Evolutionary conservation across 2,797 vertebrate genomes (phyloP), one percentile per base, ranked within the genome.

Genomic region (Tarsius wallacei): DNA sequence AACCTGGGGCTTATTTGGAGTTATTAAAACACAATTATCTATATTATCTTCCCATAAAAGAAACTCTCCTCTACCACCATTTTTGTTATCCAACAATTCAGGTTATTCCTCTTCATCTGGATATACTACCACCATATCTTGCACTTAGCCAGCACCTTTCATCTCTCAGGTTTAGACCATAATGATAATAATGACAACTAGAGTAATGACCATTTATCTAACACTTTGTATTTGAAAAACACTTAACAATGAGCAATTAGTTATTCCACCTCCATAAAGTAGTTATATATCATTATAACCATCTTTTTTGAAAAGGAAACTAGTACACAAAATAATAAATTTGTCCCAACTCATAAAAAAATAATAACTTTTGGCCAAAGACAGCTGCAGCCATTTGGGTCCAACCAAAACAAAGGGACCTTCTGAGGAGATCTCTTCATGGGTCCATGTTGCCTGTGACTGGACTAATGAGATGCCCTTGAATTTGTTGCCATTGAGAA

Each of bases 241-340:
- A 91, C 53, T 90, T 96, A 87, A 90, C 61, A 96, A 95, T 91
- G 64, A 95, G 36, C 49, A 96, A 93, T 97, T 97, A 95, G 82
- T 94, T 92, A 95, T 94, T 93, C 66, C 21, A 84, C 55, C 47
- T 68, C 59, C 87, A 26, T 77, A 90, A 87, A 87, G 31, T 36
- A 81, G 51, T 90, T 94, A 87, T 24, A 14, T 80, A 77, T 80
- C 63, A 97, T 93, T 83, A 89, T 87, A 86, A 73, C 73, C 64
- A 82, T 85, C 42, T 95, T 93, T 96, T 57, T 59, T 95, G 36
- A 94, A 31, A 24, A 83, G 63, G 63, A 97, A 97, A 94, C 57
- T 83, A 90, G 53, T 78, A 84, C 10, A 36, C 22, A 90, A 95
- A 97, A 80, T 91, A 82, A 87, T 80, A 21, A 92, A 95, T 97